These are phyloP conservation scores for Melospiza melodia DNA, from an alignment of 2,113 vertebrate species.

Conservation along the genomic window DNA sequence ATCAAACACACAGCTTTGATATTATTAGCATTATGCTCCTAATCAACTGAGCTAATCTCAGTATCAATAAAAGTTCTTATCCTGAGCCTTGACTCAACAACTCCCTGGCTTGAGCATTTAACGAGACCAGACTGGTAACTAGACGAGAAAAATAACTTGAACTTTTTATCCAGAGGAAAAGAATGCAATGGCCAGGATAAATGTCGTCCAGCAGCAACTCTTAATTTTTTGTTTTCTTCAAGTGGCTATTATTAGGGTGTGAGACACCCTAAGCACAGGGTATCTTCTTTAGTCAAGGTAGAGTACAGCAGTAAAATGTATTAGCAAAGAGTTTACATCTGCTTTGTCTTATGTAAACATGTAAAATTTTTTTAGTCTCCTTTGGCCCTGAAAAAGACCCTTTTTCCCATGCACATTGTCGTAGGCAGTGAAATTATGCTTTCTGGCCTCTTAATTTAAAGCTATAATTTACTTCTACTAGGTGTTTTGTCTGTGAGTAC, in stretches of 20 bases:
- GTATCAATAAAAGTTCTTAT: background rate
- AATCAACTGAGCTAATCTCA: background rate
- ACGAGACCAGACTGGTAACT: background rate
- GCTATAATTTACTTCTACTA: background rate
- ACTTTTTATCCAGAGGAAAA: background rate
- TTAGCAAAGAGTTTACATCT: background rate
- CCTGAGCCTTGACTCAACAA: background rate
- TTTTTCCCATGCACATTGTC: background rate
- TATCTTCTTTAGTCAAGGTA: background rate
- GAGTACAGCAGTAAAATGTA: background rate
- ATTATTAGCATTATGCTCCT: background rate
- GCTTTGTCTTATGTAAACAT: background rate
- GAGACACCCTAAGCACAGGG: background rate
- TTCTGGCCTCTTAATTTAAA: constrained; percentile 2
- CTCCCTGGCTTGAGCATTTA: background rate
- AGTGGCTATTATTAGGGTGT: background rate
- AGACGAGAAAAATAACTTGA: background rate
- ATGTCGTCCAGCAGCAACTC: background rate
- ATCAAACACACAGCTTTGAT: background rate
- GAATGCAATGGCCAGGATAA: background rate
- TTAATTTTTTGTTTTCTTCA: background rate
- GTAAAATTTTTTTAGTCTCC: background rate
- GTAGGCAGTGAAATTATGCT: background rate
- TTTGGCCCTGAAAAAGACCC: background rate
- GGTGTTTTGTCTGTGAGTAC: background rate